Percentiles rank a stretch among this genome's conserved stretches.
Conservation (phyloP, 2,888 invertebrate genomes). For the Leptinotarsa peninsularis region DNA sequence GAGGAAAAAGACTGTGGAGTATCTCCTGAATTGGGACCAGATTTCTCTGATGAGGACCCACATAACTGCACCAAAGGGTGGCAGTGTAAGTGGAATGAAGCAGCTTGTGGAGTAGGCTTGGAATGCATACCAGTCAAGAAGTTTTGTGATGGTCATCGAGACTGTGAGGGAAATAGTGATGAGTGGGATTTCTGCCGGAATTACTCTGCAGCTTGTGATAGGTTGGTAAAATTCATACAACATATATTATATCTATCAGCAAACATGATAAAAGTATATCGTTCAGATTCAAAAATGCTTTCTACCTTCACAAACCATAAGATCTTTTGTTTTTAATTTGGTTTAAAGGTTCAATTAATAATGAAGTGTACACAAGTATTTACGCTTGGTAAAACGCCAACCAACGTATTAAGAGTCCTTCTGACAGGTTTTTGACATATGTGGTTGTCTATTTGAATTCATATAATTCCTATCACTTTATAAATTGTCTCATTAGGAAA, state of each 20-base stretch:
- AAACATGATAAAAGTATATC: too few species aligned
- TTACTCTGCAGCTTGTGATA: constrained; percentile 55
- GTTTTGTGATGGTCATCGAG: constrained; percentile 76
- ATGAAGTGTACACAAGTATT: too few species aligned
- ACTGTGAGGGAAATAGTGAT: constrained; percentile 79
- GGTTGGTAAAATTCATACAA: constrained; percentile 26
- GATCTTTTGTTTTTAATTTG: too few species aligned
- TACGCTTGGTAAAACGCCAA: too few species aligned
- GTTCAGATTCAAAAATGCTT: too few species aligned
- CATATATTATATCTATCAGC: background rate
- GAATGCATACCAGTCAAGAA: constrained; percentile 73
- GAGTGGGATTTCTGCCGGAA: constrained; percentile 78
- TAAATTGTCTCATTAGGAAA: too few species aligned
- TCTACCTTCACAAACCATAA: too few species aligned
- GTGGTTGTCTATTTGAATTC: too few species aligned
- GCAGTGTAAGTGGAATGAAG: constrained; percentile 76
- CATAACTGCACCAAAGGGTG: constrained; percentile 72
- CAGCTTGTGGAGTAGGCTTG: constrained; percentile 73
- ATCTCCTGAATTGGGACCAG: constrained; percentile 65
- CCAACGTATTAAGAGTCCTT: too few species aligned
- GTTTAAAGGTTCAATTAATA: too few species aligned
- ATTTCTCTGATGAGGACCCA: constrained; percentile 79
- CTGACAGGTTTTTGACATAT: too few species aligned
- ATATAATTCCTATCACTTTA: too few species aligned
- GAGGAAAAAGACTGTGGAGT: constrained; percentile 56